Conservation (phyloP, 1,140 invertebrate species). For the Lordiphosa clarofinis region DNA sequence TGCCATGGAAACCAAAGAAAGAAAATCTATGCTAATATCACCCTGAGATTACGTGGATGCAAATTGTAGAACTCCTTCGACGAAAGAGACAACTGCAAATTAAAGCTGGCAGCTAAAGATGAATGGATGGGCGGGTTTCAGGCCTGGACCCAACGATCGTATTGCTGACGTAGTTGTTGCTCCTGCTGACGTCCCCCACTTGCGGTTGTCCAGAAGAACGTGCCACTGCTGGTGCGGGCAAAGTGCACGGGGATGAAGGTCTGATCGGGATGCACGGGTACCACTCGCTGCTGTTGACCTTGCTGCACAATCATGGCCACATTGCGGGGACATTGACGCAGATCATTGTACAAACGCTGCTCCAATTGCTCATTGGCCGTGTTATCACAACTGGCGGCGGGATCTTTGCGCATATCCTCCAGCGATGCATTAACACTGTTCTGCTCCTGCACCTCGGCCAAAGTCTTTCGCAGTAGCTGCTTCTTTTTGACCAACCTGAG, state of each 20-base stretch:
- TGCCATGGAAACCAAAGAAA: conserved; percentile 15
- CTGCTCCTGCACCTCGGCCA: conserved; percentile 66
- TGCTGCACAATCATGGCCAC: conserved; percentile 84
- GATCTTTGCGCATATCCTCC: conserved; percentile 80
- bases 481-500: conserved; percentile 81
- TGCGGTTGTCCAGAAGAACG: conserved; percentile 85
- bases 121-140: conserved; percentile 57
- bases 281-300: conserved; percentile 81
- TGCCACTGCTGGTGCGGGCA: conserved; percentile 84
- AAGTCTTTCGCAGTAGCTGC: conserved; percentile 78
- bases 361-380: conserved; percentile 84
- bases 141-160: conserved; percentile 85
- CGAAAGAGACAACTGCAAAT: conserved; percentile 80
- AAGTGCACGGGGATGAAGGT: conserved; percentile 84
- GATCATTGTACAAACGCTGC: conserved; percentile 83
- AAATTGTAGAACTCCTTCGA: conserved; percentile 32
- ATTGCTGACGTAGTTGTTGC: conserved; percentile 80
- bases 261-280: conserved; percentile 82
- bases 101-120: conserved; percentile 81
- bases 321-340: conserved; percentile 82
- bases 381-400: conserved; percentile 81
- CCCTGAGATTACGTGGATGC: conserved; percentile 77
- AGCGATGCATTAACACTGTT: conserved; percentile 77
- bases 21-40: conserved; percentile 72
- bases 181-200: conserved; percentile 67